phyloP scores from a whole-genome alignment of 2,888 invertebrate genomes.

The Abrostola tripartita region DNA sequence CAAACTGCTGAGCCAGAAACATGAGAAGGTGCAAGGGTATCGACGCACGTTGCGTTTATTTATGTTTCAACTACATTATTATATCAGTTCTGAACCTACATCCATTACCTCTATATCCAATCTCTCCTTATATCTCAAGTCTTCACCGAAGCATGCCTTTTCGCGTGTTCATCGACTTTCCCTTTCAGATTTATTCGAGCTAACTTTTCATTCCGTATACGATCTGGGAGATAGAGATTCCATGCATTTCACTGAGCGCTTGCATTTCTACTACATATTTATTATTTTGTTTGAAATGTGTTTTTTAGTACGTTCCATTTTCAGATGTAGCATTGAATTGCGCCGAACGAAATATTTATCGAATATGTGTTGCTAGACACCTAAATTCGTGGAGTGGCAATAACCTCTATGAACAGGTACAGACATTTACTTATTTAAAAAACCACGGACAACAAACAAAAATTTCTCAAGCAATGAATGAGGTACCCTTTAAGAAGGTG shows the following conservation, averaged over 20 bases:
- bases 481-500: too few species aligned
- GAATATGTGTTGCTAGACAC: too few species aligned
- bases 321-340: slow-evolving; percentile 18
- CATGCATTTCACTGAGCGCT: slow-evolving; percentile 45
- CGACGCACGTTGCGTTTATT: too few species aligned
- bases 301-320: slow-evolving; percentile 33
- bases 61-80: too few species aligned
- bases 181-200: slow-evolving; percentile 48
- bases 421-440: too few species aligned
- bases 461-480: too few species aligned
- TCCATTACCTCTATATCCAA: not conserved
- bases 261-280: slow-evolving; percentile 28
- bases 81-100: not conserved
- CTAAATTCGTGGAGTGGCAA: not conserved
- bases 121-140: slow-evolving; percentile 2
- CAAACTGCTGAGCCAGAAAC: too few species aligned
- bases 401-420: too few species aligned
- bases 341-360: not conserved
- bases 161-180: slow-evolving; percentile 44
- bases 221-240: slow-evolving; percentile 46
- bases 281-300: slow-evolving; percentile 40
- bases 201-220: slow-evolving; percentile 48
- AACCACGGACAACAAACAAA: too few species aligned
- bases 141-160: slow-evolving; percentile 36
- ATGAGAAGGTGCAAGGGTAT: too few species aligned